A percentile compares a stretch with the other conserved stretches of the same genome.
Evolutionary conservation across 2,888 invertebrate species (phyloP).

Genomic region (Epsilonema sp.): DNA sequence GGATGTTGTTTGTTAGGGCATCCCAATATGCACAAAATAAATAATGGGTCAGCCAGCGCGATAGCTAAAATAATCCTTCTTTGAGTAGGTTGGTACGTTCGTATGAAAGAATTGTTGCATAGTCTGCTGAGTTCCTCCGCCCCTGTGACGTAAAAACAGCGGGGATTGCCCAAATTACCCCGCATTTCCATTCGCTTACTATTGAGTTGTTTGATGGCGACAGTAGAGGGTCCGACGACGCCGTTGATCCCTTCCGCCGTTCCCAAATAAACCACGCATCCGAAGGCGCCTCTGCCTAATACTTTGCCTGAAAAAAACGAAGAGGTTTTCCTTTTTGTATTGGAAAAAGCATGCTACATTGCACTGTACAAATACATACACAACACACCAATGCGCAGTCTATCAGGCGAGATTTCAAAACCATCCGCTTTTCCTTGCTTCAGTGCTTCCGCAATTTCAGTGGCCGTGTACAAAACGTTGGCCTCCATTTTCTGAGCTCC

Average conservation of each 20-base stretch:
- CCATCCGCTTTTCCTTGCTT: slow-evolving; percentile 12
- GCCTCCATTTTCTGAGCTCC: slow-evolving; percentile 18
- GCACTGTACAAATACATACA: neutral
- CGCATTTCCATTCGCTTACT: slow-evolving; percentile 36
- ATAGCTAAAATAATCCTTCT: too few species aligned
- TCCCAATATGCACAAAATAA: too few species aligned
- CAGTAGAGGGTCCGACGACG: slow-evolving; percentile 38
- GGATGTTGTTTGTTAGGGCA: too few species aligned
- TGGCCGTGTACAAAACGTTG: slow-evolving; percentile 16
- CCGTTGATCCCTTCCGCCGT: slow-evolving; percentile 38
- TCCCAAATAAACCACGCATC: slow-evolving; percentile 46
- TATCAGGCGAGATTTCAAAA: slow-evolving; percentile 6
- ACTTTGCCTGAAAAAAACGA: slow-evolving; percentile 31
- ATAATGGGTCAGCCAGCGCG: too few species aligned
- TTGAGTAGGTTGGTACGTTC: too few species aligned
- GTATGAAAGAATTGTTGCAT: too few species aligned
- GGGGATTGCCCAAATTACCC: too few species aligned
- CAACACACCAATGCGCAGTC: slow-evolving; percentile 6
- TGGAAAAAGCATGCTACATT: slow-evolving; percentile 2
- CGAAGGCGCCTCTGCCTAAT: slow-evolving; percentile 56
- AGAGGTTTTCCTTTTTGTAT: neutral
- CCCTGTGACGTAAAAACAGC: too few species aligned
- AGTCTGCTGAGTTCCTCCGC: too few species aligned
- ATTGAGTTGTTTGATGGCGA: slow-evolving; percentile 54
- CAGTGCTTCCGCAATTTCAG: slow-evolving; percentile 16